phyloP scores from a whole-genome alignment of 2,113 vertebrate genomes.

The Colinus virginianus region DNA sequence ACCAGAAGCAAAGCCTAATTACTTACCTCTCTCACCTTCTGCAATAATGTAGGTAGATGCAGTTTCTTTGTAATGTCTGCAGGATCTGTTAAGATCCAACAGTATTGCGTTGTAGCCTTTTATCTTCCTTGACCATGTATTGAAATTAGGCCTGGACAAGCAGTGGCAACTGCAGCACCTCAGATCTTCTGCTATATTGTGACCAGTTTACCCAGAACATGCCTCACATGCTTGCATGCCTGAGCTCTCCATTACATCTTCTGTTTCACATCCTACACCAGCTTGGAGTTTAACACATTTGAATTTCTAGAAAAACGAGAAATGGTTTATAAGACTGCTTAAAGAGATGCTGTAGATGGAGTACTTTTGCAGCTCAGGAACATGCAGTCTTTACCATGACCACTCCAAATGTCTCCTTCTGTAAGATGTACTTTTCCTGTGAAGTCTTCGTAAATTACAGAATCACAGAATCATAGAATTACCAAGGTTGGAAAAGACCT shows the following conservation, averaged over 20 bases:
- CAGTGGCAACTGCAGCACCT: neutral
- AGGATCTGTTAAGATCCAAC: neutral
- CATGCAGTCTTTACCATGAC: neutral
- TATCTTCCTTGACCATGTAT: neutral
- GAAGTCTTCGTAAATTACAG: neutral
- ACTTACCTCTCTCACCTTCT: neutral
- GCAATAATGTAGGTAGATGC: neutral
- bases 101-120: neutral
- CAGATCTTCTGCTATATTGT: neutral
- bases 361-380: neutral
- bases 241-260: neutral
- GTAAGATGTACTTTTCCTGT: neutral
- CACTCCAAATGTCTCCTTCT: neutral
- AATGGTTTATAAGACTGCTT: neutral
- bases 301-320: neutral
- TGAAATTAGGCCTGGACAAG: neutral
- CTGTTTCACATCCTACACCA: neutral
- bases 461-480: no score
- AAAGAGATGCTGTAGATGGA: neutral
- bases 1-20: neutral
- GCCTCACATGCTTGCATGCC: neutral
- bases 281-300: neutral
- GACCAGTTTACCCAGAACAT: neutral
- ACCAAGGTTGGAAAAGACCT: no score
- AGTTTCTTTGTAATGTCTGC: neutral